Evolutionary conservation across 2,797 vertebrate genomes (phyloP).

Genomic region (Brachyalestes nurse): DNA sequence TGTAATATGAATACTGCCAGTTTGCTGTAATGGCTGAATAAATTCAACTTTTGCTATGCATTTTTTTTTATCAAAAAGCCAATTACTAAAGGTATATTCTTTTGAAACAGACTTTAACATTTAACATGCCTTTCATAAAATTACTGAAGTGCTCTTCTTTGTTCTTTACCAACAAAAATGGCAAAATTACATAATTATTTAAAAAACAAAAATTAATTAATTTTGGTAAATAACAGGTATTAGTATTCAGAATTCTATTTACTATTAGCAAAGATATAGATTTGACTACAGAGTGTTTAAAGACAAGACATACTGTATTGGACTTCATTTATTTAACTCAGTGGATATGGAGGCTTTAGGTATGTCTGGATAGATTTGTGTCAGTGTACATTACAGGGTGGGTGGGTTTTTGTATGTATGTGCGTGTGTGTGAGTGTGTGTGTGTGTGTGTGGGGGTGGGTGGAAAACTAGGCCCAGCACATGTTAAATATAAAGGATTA

Average conservation of each 20-base stretch:
- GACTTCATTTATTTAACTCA: slow-evolving; percentile 24
- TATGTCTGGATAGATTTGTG: slow-evolving; percentile 18
- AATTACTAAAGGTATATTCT: background rate
- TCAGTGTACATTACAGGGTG: background rate
- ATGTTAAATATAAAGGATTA: background rate
- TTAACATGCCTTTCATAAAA: background rate
- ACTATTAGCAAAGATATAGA: background rate
- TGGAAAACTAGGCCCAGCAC: background rate
- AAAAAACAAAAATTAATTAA: background rate
- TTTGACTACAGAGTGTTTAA: background rate
- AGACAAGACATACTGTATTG: slow-evolving; percentile 3
- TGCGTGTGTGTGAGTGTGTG: slow-evolving; percentile 11
- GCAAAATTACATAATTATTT: background rate
- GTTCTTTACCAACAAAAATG: too few species aligned
- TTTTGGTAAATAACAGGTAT: background rate
- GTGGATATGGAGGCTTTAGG: slow-evolving; percentile 17
- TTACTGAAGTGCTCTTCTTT: background rate
- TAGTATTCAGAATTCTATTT: background rate
- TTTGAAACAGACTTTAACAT: background rate
- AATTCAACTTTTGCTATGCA: background rate
- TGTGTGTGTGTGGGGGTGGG: background rate
- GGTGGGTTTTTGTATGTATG: slow-evolving; percentile 19
- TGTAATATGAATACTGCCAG: slow-evolving; percentile 25
- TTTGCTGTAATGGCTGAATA: slow-evolving; percentile 1
- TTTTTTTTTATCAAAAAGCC: background rate